Percentiles rank a stretch among this genome's conserved stretches.
Evolutionary conservation across 2,888 invertebrate genomes (phyloP).

Genomic region (Argyra leucocephala): DNA sequence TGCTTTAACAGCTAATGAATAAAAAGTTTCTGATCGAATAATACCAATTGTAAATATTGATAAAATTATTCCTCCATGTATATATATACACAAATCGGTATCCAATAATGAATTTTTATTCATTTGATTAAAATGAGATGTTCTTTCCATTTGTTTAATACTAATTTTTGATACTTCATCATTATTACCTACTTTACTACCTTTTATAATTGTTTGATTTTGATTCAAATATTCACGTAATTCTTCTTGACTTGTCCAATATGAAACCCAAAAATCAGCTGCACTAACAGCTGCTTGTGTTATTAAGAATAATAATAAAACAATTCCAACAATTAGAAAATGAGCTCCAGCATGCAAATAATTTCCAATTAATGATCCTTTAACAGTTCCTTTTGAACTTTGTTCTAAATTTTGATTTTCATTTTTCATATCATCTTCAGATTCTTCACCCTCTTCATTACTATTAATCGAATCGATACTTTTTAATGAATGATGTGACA

Average conservation of each 20-base stretch:
- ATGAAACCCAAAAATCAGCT: constrained; percentile 62
- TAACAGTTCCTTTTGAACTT: constrained; percentile 42
- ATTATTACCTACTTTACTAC: neutral
- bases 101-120: constrained; percentile 19
- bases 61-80: constrained; percentile 51
- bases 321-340: constrained; percentile 41
- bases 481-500: constrained; percentile 18
- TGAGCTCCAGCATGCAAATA: constrained; percentile 50
- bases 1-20: constrained; percentile 52
- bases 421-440: constrained; percentile 33
- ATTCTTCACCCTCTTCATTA: constrained; percentile 30
- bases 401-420: constrained; percentile 35
- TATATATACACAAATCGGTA: constrained; percentile 49
- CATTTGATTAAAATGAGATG: neutral
- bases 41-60: constrained; percentile 50
- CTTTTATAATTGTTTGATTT: neutral
- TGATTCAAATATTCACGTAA: constrained; percentile 21
- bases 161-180: neutral
- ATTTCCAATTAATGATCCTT: constrained; percentile 40
- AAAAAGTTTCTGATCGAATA: constrained; percentile 55
- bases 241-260: constrained; percentile 45
- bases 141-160: neutral
- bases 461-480: constrained; percentile 23
- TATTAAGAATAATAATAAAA: constrained; percentile 44
- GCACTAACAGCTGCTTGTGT: constrained; percentile 54